phyloP scores from a whole-genome alignment of 2,113 vertebrate species.

The Phaethon lepturus region DNA sequence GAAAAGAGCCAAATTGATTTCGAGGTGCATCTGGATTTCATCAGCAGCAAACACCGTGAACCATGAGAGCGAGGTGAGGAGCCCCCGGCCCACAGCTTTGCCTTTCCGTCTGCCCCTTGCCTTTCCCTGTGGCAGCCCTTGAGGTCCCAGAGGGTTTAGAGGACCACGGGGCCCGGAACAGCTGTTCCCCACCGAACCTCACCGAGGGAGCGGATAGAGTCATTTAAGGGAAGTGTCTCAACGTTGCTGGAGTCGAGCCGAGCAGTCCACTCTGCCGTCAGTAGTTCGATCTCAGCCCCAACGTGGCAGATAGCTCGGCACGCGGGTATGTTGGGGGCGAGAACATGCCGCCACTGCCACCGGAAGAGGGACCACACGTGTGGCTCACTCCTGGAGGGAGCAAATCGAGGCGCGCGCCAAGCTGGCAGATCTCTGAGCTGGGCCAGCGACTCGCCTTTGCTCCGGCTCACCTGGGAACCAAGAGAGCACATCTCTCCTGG shows the following conservation, averaged over 20 bases:
- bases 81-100: not conserved
- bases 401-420: accelerated
- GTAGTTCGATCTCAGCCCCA: accelerated
- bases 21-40: constrained; percentile 63
- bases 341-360: accelerated
- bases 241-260: accelerated
- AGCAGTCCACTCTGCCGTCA: accelerated
- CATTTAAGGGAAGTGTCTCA: not conserved
- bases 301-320: accelerated
- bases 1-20: not conserved
- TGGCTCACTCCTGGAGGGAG: accelerated
- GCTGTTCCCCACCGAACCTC: not conserved
- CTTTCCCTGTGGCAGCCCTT: not conserved
- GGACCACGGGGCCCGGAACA: accelerated
- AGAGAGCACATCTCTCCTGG: no score
- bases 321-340: accelerated
- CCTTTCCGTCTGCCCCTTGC: not conserved
- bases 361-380: accelerated
- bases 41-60: constrained; percentile 9
- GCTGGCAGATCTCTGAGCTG: not conserved
- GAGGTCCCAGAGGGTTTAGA: not conserved
- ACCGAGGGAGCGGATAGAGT: not conserved
- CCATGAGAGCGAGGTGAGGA: not conserved
- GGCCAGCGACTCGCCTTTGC: not conserved
- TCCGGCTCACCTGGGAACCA: not conserved